These are phyloP conservation scores for Aphaenogaster floridana DNA, from an alignment of 1,140 invertebrate genomes.

Conservation along the genomic window DNA sequence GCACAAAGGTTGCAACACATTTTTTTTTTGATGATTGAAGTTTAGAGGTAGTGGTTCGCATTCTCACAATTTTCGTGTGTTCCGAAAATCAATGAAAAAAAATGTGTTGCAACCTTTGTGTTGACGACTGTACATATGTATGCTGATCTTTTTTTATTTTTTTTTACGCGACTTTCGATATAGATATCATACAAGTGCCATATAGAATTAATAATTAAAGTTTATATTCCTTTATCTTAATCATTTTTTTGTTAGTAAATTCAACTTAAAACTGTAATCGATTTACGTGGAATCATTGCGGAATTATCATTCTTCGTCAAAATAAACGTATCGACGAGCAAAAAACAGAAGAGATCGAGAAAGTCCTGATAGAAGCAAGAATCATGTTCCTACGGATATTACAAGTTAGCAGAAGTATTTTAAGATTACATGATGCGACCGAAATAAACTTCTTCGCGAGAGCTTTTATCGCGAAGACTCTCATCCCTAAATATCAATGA, in stretches of 20 bases:
- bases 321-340: not conserved
- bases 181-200: not conserved
- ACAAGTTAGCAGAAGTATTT: conserved; percentile 68
- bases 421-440: conserved; percentile 71
- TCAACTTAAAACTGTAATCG: not conserved
- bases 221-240: not conserved
- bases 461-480: conserved; percentile 62
- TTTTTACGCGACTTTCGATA: not conserved
- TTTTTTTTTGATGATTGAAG: too few species aligned
- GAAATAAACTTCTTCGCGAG: conserved; percentile 71
- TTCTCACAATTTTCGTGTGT: too few species aligned
- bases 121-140: not conserved
- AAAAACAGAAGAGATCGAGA: conserved; percentile 11
- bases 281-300: not conserved
- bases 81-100: too few species aligned
- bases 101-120: too few species aligned
- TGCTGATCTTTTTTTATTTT: not conserved
- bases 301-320: not conserved
- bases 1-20: too few species aligned
- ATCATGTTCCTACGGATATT: conserved; percentile 42
- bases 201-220: not conserved
- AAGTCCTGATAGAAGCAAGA: conserved; percentile 5
- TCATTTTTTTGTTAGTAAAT: not conserved
- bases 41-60: too few species aligned
- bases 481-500: conserved; percentile 45